Conservation (phyloP, 1,140 invertebrate species). For the Temnothorax nylanderi region DNA sequence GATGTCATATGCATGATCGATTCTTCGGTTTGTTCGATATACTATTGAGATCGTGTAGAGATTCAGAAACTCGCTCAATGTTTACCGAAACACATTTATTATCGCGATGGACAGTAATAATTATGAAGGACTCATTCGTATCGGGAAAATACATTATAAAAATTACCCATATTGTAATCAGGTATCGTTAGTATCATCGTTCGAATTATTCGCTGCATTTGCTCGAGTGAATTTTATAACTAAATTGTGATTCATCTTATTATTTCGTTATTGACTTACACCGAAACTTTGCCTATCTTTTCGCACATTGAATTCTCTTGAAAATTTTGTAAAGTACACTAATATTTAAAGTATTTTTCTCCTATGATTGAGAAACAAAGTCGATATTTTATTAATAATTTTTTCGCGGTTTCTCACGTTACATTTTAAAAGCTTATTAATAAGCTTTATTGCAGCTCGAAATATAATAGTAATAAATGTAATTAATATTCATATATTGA, state of each 20-base stretch:
- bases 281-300: background rate
- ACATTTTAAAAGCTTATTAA: background rate
- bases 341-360: background rate
- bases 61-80: background rate
- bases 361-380: background rate
- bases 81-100: background rate
- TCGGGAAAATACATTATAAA: background rate
- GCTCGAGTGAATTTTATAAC: background rate
- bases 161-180: background rate
- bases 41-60: background rate
- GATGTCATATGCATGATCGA: constrained; percentile 25
- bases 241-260: background rate
- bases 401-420: background rate
- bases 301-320: background rate
- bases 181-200: background rate
- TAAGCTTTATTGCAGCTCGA: background rate
- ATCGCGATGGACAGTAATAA: background rate
- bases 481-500: background rate
- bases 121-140: background rate
- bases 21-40: constrained; percentile 18
- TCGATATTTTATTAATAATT: background rate
- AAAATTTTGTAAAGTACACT: background rate
- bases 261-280: background rate
- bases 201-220: background rate
- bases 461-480: background rate